A percentile compares a stretch with the other conserved stretches of the same genome.
Conservation (phyloP, 2,113 vertebrate species). For the Trachemys scripta region DNA sequence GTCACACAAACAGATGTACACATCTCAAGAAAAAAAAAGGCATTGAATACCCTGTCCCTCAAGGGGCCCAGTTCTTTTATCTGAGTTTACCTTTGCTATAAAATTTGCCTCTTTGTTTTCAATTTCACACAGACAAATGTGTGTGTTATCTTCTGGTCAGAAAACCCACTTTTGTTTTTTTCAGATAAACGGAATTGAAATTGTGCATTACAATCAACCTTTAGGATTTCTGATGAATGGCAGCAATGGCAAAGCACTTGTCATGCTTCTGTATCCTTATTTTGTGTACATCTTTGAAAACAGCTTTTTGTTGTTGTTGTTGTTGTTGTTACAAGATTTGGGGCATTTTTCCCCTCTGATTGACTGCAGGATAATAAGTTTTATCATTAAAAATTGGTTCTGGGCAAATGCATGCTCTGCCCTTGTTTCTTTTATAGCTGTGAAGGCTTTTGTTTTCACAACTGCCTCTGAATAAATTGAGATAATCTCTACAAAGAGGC, state of each 20-base stretch:
- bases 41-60: background rate
- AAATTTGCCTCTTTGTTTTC: slow-evolving; percentile 55
- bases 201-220: slow-evolving; percentile 52
- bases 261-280: slow-evolving; percentile 61
- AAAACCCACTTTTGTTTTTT: slow-evolving; percentile 53
- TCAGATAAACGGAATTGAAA: slow-evolving; percentile 58
- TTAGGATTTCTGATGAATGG: slow-evolving; percentile 63
- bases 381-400: slow-evolving; percentile 81
- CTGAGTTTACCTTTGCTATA: slow-evolving; percentile 10
- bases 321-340: slow-evolving; percentile 35
- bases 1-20: background rate
- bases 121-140: slow-evolving; percentile 52
- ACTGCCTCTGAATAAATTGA: slow-evolving; percentile 62
- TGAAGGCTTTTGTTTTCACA: slow-evolving; percentile 73
- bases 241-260: slow-evolving; percentile 37
- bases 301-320: slow-evolving; percentile 4
- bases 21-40: background rate
- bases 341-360: slow-evolving; percentile 73
- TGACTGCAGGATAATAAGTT: slow-evolving; percentile 85
- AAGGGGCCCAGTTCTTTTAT: background rate
- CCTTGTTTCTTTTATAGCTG: slow-evolving; percentile 73
- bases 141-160: slow-evolving; percentile 51
- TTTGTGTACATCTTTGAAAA: slow-evolving; percentile 62
- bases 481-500: slow-evolving; percentile 69
- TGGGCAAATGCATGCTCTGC: slow-evolving; percentile 74